A percentile compares a stretch with the other conserved stretches of the same genome.
phyloP scores from a whole-genome alignment of 64 coral and sea anemone species.

The Porites lutea region DNA sequence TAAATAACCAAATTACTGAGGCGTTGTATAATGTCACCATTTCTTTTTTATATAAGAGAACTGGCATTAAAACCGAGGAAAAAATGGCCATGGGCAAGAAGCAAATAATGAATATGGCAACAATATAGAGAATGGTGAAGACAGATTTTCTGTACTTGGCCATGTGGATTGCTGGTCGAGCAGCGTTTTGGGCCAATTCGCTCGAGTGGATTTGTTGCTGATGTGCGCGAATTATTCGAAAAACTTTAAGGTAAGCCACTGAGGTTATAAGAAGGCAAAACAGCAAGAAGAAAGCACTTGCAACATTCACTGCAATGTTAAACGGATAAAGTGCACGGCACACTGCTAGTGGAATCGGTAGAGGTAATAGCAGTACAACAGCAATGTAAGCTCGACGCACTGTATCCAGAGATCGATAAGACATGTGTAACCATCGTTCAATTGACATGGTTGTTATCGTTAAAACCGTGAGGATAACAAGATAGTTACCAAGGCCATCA shows the following conservation, averaged over 20 bases:
- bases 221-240: conserved; percentile 56
- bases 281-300: neutral
- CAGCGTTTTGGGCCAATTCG: neutral
- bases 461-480: neutral
- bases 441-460: neutral
- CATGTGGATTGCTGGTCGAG: neutral
- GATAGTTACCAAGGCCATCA: neutral
- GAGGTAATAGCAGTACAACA: neutral
- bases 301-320: neutral
- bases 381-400: neutral
- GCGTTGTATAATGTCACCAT: no score
- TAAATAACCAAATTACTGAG: no score
- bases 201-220: conserved; percentile 15
- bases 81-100: neutral
- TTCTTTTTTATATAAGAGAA: no score
- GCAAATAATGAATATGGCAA: neutral
- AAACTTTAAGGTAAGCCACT: conserved; percentile 55
- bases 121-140: neutral
- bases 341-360: neutral
- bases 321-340: neutral
- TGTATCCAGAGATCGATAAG: neutral
- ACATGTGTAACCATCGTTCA: neutral
- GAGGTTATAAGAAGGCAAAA: conserved; percentile 45
- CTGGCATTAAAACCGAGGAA: no score
- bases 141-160: conserved; percentile 8